Evolutionary conservation across 2,113 vertebrate genomes (phyloP).

Genomic region (Drymodes brunneopygia): DNA sequence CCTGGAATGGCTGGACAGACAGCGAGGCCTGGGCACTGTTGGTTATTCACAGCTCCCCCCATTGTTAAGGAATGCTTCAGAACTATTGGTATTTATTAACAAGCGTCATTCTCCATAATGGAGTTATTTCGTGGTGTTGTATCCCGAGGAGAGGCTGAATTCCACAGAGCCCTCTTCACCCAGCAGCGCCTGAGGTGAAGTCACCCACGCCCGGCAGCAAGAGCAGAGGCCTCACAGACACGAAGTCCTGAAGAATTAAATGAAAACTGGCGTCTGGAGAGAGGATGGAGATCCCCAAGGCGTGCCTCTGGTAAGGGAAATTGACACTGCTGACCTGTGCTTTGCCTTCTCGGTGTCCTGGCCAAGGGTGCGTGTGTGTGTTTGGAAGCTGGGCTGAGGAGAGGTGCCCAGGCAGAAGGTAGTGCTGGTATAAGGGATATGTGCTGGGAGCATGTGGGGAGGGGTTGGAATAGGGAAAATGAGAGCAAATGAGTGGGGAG

Average conservation of each 20-base stretch:
- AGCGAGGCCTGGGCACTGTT: fast-evolving
- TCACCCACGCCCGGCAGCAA: neutral
- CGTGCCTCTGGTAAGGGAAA: fast-evolving
- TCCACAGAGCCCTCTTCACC: neutral
- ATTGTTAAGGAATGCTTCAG: fast-evolving
- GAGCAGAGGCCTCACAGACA: neutral
- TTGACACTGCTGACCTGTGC: fast-evolving
- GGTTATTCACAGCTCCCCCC: neutral
- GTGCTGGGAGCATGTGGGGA: fast-evolving
- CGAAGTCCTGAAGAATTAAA: neutral
- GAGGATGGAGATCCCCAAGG: fast-evolving
- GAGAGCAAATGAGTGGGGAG: neutral
- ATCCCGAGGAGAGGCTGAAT: fast-evolving
- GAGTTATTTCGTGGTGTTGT: neutral
- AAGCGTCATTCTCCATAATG: fast-evolving
- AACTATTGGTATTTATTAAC: fast-evolving
- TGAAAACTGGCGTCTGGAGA: neutral
- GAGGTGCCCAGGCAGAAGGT: neutral
- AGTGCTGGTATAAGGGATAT: neutral
- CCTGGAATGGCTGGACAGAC: fast-evolving
- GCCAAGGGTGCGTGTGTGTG: fast-evolving
- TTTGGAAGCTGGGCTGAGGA: neutral
- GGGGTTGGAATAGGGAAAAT: neutral
- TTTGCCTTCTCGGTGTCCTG: fast-evolving
- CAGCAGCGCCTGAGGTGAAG: neutral